Conservation (phyloP, 2,797 vertebrate genomes). For the Onychomys torridus region DNA sequence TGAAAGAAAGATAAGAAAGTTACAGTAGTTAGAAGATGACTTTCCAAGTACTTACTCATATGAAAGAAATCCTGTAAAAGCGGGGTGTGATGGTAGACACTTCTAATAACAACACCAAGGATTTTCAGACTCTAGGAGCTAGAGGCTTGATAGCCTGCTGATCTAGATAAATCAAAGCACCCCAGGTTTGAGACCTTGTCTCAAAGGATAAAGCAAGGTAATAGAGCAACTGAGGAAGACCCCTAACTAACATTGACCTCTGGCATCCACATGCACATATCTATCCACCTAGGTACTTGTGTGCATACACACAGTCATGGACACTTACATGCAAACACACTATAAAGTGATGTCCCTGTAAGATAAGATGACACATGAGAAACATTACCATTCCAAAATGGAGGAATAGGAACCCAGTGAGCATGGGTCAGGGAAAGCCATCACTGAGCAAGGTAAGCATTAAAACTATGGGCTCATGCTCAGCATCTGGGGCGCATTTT, state of each 20-base stretch:
- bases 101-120: not conserved
- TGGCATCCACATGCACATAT: not conserved
- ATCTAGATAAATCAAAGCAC: not conserved
- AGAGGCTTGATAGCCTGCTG: not conserved
- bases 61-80: not conserved
- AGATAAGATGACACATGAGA: not conserved
- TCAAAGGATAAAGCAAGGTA: not conserved
- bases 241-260: not conserved
- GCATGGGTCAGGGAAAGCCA: not conserved
- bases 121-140: not conserved
- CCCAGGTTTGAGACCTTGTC: not conserved
- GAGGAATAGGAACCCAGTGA: not conserved
- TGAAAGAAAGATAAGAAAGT: not conserved
- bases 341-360: not conserved
- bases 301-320: not conserved
- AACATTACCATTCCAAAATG: not conserved
- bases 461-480: not conserved
- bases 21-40: not conserved
- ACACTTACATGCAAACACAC: not conserved
- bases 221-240: not conserved
- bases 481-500: not conserved
- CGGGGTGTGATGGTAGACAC: not conserved
- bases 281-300: not conserved
- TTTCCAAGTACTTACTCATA: not conserved
- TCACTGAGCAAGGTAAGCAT: not conserved